Evolutionary conservation across 2,113 vertebrate species (phyloP).

Genomic region (Octodon degus): DNA sequence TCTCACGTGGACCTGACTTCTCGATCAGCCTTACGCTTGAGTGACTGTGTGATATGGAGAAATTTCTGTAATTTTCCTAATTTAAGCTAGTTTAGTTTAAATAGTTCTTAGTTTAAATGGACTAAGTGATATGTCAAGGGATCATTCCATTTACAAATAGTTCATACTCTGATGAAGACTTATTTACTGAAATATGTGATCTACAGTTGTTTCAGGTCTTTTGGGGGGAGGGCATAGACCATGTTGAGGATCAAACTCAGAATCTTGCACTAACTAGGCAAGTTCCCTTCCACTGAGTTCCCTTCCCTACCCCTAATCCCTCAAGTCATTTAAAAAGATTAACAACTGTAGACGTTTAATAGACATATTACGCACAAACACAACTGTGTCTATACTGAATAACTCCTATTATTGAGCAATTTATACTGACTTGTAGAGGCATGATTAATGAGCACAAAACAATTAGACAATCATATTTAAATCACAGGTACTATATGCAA

Average conservation of each 20-base stretch:
- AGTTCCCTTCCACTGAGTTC: background rate
- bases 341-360: background rate
- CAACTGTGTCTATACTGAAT: background rate
- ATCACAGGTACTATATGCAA: background rate
- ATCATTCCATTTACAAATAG: background rate
- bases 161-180: background rate
- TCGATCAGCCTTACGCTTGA: background rate
- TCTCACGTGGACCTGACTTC: background rate
- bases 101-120: background rate
- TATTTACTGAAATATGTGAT: background rate
- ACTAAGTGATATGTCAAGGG: background rate
- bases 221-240: background rate
- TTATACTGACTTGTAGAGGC: background rate
- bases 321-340: conserved; percentile 16
- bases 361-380: background rate
- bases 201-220: background rate
- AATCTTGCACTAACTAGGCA: background rate
- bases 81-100: background rate
- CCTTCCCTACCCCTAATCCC: background rate
- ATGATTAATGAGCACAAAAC: conserved; percentile 11
- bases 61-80: background rate
- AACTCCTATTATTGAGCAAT: conserved; percentile 27
- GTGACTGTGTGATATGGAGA: background rate
- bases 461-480: background rate
- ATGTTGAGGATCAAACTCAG: background rate